These are phyloP conservation scores for Mus caroli DNA, from an alignment of 2,797 vertebrate genomes.

Conservation along the genomic window DNA sequence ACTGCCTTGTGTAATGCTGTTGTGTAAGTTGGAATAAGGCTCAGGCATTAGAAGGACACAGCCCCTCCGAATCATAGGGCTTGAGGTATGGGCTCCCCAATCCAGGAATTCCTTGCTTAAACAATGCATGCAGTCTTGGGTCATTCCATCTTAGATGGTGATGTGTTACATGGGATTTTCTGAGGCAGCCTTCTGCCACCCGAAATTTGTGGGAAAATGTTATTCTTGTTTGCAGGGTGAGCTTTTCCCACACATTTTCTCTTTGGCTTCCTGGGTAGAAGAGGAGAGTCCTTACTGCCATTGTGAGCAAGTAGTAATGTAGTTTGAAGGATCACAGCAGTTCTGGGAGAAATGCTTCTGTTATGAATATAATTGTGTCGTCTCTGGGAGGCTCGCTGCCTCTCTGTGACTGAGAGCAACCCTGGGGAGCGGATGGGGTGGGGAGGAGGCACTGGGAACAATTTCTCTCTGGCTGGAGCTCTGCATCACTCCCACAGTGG, in stretches of 20 bases:
- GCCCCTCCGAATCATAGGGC: not conserved
- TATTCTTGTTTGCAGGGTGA: constrained; percentile 55
- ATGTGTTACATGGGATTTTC: not conserved
- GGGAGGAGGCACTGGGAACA: not conserved
- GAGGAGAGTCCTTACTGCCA: not conserved
- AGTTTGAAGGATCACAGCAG: not conserved
- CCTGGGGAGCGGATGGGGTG: not conserved
- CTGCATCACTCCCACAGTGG: not conserved
- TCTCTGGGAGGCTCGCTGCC: not conserved
- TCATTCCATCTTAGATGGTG: not conserved
- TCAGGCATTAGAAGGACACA: not conserved
- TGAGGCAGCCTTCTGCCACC: not conserved
- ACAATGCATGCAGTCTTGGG: not conserved
- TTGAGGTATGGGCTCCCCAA: not conserved
- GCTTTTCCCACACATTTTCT: constrained; percentile 44
- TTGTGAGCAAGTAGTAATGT: not conserved
- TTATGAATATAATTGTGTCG: not conserved
- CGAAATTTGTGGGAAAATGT: constrained; percentile 40
- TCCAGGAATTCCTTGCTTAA: not conserved
- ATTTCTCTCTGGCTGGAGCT: not conserved
- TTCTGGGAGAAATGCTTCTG: not conserved
- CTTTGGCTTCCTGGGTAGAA: not conserved
- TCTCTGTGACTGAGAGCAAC: not conserved
- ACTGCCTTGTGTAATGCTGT: not conserved
- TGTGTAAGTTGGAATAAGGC: not conserved